Conservation (phyloP, 2,888 invertebrate species). For the Noctua fimbriata region DNA sequence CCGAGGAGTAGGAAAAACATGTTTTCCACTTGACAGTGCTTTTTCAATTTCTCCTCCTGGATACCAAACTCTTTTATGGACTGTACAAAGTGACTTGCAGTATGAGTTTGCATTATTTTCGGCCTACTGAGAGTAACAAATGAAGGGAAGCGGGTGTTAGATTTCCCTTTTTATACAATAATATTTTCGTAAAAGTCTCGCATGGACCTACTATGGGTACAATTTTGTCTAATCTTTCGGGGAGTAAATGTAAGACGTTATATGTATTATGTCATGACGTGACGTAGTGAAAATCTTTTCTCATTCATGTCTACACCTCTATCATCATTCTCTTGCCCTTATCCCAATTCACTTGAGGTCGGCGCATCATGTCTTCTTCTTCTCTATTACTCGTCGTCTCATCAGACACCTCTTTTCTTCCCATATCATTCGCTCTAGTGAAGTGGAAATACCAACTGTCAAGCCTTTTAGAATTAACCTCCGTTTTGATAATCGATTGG, state of each 20-base stretch:
- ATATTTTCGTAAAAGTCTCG: not conserved
- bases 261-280: not conserved
- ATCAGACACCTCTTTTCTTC: no score
- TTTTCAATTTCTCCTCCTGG: not conserved
- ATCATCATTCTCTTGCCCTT: no score
- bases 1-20: no score
- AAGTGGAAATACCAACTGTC: not conserved
- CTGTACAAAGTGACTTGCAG: slow-evolving; percentile 5
- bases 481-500: not conserved
- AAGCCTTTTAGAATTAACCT: not conserved
- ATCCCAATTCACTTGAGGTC: no score
- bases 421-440: not conserved
- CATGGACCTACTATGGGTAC: not conserved
- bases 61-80: not conserved
- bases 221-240: not conserved
- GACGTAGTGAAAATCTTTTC: not conserved
- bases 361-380: no score
- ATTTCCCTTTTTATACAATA: not conserved
- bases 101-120: slow-evolving; percentile 17
- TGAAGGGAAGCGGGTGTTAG: not conserved
- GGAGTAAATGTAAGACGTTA: not conserved
- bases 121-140: not conserved
- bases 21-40: not conserved
- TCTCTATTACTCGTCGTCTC: no score
- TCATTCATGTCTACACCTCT: not conserved